phyloP scores from a whole-genome alignment of 2,888 invertebrate species.

The Abrostola tripartita region DNA sequence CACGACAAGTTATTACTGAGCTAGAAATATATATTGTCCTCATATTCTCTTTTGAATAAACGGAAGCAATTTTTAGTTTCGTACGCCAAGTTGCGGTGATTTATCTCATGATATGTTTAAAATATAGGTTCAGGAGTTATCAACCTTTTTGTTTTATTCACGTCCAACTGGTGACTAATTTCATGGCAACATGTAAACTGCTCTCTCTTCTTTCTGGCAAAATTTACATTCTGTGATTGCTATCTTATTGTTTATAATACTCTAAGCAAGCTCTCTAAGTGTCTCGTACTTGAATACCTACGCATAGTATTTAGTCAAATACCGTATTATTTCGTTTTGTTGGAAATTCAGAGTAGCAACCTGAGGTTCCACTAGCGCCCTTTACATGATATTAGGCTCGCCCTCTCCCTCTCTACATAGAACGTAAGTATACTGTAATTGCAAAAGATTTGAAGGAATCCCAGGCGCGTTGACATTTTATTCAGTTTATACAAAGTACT shows the following conservation, averaged over 20 bases:
- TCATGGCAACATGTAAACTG: neutral
- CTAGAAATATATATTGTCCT: constrained; percentile 79
- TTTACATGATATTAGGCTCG: no score
- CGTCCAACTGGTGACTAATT: neutral
- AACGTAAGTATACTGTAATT: neutral
- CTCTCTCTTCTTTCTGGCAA: neutral
- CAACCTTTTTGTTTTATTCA: constrained; percentile 27
- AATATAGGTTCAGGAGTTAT: constrained; percentile 49
- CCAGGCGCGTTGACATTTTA: neutral
- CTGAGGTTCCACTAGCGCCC: no score
- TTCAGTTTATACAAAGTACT: neutral
- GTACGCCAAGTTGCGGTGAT: constrained; percentile 67
- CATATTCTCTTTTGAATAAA: constrained; percentile 79
- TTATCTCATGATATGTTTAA: constrained; percentile 57
- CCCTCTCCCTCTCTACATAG: no score
- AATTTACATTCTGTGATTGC: neutral
- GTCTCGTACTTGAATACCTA: no score
- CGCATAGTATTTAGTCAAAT: no score
- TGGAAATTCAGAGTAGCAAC: no score
- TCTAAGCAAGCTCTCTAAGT: no score
- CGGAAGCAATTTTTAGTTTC: constrained; percentile 73
- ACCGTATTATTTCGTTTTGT: no score
- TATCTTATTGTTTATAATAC: neutral
- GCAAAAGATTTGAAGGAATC: neutral
- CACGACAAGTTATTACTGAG: constrained; percentile 83